A percentile compares a stretch with the other conserved stretches of the same genome.
These are phyloP conservation scores for Xanthia icteritia DNA, from an alignment of 2,888 invertebrate genomes.

Conservation along the genomic window DNA sequence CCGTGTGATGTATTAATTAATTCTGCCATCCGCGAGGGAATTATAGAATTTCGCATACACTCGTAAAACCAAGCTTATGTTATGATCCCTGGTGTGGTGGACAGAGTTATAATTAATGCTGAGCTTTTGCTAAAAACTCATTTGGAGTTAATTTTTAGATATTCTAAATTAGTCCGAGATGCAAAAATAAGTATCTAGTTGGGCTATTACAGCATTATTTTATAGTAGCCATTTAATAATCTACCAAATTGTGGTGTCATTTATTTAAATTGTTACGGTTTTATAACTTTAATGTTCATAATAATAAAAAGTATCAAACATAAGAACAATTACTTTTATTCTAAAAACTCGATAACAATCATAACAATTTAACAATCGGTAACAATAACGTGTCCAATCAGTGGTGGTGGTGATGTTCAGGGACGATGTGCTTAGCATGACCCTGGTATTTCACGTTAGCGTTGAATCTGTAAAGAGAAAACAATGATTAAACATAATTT, in stretches of 20 bases:
- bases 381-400: background rate
- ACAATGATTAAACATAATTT: background rate
- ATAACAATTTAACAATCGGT: conserved; percentile 12
- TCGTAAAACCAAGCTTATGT: conserved; percentile 22
- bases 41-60: conserved; percentile 23
- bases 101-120: conserved; percentile 13
- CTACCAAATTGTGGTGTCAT: background rate
- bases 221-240: background rate
- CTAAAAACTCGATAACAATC: conserved; percentile 28
- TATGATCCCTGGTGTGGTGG: conserved; percentile 8
- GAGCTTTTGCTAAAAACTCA: conserved; percentile 4
- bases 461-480: conserved; percentile 33
- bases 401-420: conserved; percentile 32
- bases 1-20: conserved; percentile 40
- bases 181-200: background rate
- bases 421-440: conserved; percentile 28
- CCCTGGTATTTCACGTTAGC: conserved; percentile 43
- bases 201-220: background rate
- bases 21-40: conserved; percentile 13
- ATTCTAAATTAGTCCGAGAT: conserved; percentile 1
- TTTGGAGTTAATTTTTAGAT: background rate
- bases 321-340: conserved; percentile 38
- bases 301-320: background rate
- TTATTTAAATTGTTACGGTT: background rate
- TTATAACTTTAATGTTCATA: background rate